Evolutionary conservation across 92 coral and sea anemone species (phyloP).

Genomic region (Porites rus): DNA sequence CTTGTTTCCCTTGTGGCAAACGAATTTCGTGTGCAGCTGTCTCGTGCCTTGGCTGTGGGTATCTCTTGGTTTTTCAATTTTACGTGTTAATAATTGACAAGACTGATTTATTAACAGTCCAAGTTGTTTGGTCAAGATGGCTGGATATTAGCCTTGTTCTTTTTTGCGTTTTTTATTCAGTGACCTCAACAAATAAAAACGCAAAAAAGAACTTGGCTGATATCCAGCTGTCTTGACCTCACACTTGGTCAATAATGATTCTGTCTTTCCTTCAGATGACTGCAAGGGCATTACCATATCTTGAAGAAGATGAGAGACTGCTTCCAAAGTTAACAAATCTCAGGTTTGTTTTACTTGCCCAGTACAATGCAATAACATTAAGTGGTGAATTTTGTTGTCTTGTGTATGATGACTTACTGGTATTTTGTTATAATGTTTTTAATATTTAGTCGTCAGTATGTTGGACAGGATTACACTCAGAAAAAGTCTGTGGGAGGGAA

Average conservation of each 20-base stretch:
- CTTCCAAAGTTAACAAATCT: conserved; percentile 92
- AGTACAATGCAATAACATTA: too few species aligned
- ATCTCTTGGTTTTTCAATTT: too few species aligned
- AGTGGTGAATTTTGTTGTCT: too few species aligned
- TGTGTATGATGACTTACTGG: too few species aligned
- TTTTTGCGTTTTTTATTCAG: too few species aligned
- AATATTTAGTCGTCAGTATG: conserved; percentile 86
- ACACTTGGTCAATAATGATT: too few species aligned
- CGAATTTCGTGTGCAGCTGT: conserved; percentile 83
- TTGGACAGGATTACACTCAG: conserved; percentile 89
- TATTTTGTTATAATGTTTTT: background rate
- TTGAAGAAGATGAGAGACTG: conserved; percentile 96
- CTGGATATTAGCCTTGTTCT: too few species aligned
- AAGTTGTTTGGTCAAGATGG: too few species aligned
- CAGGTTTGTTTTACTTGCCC: conserved; percentile 62
- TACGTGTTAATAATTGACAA: too few species aligned
- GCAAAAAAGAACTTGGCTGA: too few species aligned
- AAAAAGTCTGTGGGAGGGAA: conserved; percentile 89
- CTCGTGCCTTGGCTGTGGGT: conserved; percentile 97
- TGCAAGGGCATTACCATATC: conserved; percentile 91
- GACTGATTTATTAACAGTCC: too few species aligned
- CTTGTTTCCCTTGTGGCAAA: conserved; percentile 90
- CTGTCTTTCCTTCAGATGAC: conserved; percentile 69
- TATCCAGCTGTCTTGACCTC: background rate
- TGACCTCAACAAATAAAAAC: background rate